Evolutionary conservation across 2,888 invertebrate genomes (phyloP), one percentile per base, ranked within the genome.

Genomic region (Desoria tigrina): DNA sequence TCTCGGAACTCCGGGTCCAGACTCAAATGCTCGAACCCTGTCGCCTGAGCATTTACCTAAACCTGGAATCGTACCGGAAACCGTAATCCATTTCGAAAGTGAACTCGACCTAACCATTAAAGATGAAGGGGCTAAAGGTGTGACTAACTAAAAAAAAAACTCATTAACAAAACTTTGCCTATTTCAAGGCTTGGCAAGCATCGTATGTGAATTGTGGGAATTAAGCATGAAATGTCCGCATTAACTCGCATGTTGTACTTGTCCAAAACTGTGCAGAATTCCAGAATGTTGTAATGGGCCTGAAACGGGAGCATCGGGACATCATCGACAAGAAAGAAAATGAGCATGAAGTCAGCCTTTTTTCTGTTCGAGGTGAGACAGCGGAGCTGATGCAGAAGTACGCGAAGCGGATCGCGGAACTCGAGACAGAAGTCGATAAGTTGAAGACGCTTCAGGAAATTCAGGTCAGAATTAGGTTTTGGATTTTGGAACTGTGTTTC

Each of bases 381-480:
- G 79, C 80, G 23, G 78, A 77, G 55, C 73, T 82, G 23, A 77
- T 78, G 26, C 81, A 82, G 59, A 65, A 68, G 32, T 79, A 81
- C 51, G 79, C 79, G 16, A 79, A 80, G 39, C 79, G 79, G 64
- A 79, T 84, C 2, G 75, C 76, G 42, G 79, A 80, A 27, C 78
- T 84, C 54, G 81, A 84, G 76, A 77, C 78, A 61, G 74, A 77
- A 42, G 77, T 81, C 18, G 74, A 74, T 24, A 76, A 76, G 32
- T 69, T 80, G n/a, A 68, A 81, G 65, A 81, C 76, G 84, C 83
- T 83, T 45, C 83, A 83, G 11, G 84, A 85, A 65, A 85, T 86
- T 63, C 83, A 84, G 77, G 79, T 79, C n/a, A n/a, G n/a, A n/a
- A n/a, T n/a, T n/a, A n/a, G n/a, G n/a, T n/a, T n/a, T n/a, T 58